Percentiles rank a stretch among this genome's conserved stretches.
Evolutionary conservation across 2,888 invertebrate species (phyloP).

Genomic region (Lasius platythorax): DNA sequence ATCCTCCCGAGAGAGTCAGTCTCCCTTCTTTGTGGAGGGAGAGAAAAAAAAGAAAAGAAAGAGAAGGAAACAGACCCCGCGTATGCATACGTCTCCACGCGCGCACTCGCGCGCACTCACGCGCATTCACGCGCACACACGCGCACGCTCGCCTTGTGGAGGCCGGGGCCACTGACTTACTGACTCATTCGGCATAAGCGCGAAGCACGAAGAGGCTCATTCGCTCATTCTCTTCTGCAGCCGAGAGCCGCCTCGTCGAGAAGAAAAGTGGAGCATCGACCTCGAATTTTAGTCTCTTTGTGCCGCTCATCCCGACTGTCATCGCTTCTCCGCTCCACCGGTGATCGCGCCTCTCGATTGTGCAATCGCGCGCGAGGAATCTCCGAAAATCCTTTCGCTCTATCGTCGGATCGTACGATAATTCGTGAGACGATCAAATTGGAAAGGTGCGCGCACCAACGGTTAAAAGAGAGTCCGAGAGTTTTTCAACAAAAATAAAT

Average conservation of each 20-base stretch:
- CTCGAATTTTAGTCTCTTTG: conserved; percentile 66
- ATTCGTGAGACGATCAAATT: not conserved
- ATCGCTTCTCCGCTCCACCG: conserved; percentile 51
- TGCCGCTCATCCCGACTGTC: conserved; percentile 58
- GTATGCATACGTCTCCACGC: conserved; percentile 29
- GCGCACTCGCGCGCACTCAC: conserved; percentile 2
- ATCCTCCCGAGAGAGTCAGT: conserved; percentile 35
- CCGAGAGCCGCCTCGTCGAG: conserved; percentile 36
- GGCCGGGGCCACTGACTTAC: conserved; percentile 77
- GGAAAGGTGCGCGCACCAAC: not conserved
- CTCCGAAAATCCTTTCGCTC: not conserved
- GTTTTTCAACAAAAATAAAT: not conserved
- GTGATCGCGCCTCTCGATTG: conserved; percentile 58
- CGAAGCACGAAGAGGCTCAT: conserved; percentile 54
- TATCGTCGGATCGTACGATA: not conserved
- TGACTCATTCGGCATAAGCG: conserved; percentile 77
- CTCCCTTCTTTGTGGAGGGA: conserved; percentile 18
- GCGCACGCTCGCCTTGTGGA: conserved; percentile 48
- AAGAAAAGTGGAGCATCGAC: conserved; percentile 77
- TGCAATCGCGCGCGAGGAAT: conserved; percentile 64
- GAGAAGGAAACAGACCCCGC: not conserved
- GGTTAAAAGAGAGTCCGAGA: not conserved
- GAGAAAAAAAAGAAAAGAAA: conserved; percentile 5
- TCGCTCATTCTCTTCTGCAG: conserved; percentile 66
- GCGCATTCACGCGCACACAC: not conserved